Base-by-base conservation (phyloP, 2,113 vertebrate genomes). In the Maccullochella peelii region DNA sequence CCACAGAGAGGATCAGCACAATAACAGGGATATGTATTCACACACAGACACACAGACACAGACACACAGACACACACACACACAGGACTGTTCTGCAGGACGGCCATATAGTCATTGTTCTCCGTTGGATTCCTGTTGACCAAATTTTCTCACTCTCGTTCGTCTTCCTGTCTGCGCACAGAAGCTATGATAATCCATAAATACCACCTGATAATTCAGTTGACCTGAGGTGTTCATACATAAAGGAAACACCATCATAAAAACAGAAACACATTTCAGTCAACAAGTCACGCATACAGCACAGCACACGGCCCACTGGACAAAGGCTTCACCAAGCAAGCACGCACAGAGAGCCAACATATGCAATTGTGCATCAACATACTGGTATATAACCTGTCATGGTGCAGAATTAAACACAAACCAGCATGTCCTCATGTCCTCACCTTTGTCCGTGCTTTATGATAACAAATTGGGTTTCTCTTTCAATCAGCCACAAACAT, bases 81-180 rank as follows among this genome's bases (percentile, higher is more conserved):
- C 25, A 61, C 12, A 49, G 50, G 70, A 83, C 65, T 74, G 55
- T 83, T 87, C 38, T 77, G 54, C 25, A 25, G 20, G 20, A 21
- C 2, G 4, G 61, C 23, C 55, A 8, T 63, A 47, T 66, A 68
- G 74, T 77, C 85, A 91, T 85, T 92, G 87, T 93, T 93, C 86
- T 90, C 73, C 2, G 2, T 25, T 47, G 11, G 52, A 85, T 92
- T 90, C 86, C 89, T 87, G 88, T 92, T 90, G 74, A 84, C 40
- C 52, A 83, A 50, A 83, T 72, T 40, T 63, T 79, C n/a, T 27
- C 30, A 40, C 50, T 47, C 63, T 79, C 20, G 1, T 33, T 59
- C 10, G 50, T 77, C 82, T 90, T 81, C 71, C 73, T 85, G 73
- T 73, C 63, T 67, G 59, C 44, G 27, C 30, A 4, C n/a, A 77